phyloP scores from a whole-genome alignment of 2,888 invertebrate genomes.

The Toxonevra muliebris region DNA sequence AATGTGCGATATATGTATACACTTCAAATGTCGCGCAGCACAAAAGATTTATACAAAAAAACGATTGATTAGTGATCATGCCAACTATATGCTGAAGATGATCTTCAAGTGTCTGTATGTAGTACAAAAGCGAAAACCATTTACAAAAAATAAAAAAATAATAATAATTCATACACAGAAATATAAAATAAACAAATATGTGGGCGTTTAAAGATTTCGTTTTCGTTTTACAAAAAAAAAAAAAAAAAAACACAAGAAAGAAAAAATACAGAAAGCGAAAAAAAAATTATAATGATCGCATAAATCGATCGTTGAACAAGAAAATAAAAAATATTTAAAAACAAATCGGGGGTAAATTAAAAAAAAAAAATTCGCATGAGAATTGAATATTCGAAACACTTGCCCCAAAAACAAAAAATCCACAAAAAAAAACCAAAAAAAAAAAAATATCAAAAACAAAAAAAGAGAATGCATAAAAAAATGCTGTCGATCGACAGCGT shows the following conservation, averaged over 20 bases:
- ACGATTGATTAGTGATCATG: not conserved
- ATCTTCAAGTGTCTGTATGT: constrained; percentile 2
- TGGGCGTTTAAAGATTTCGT: not conserved
- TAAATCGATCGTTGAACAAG: constrained; percentile 11
- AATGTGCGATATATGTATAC: not conserved
- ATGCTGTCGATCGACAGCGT: constrained; percentile 24
- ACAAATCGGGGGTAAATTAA: not conserved
- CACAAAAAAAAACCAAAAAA: constrained; percentile 8
- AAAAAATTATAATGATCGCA: constrained; percentile 13
- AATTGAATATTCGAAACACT: constrained; percentile 25
- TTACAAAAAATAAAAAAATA: not conserved
- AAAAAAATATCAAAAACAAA: constrained; percentile 20
- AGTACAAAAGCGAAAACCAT: constrained; percentile 1
- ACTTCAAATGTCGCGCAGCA: no score
- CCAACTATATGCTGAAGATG: not conserved
- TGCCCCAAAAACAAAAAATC: constrained; percentile 24
- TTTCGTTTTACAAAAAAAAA: constrained; percentile 9
- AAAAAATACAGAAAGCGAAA: not conserved
- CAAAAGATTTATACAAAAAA: no score
- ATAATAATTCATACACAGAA: constrained; percentile 3
- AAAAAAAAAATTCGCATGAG: constrained; percentile 18
- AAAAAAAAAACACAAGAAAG: not conserved
- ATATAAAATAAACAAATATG: not conserved
- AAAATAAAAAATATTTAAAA: not conserved
- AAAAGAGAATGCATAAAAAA: constrained; percentile 19